Percentiles rank a stretch among this genome's conserved stretches.
Evolutionary conservation across 2,888 invertebrate species (phyloP).

Genomic region (Laspeyria flexula): DNA sequence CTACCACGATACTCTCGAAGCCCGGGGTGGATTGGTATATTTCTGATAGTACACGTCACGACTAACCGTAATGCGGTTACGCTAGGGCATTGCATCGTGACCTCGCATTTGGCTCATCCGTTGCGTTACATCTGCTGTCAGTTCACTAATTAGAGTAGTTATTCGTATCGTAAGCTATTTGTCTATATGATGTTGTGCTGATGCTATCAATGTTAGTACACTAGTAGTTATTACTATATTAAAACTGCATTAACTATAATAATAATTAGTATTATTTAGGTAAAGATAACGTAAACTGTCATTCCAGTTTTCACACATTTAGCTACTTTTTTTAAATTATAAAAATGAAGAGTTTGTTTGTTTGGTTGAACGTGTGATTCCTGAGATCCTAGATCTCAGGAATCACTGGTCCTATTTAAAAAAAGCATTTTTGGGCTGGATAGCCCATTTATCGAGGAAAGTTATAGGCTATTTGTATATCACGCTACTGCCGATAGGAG

Average conservation of each 20-base stretch:
- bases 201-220: background rate
- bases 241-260: background rate
- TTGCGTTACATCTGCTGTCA: slow-evolving; percentile 67
- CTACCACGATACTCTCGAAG: slow-evolving; percentile 59
- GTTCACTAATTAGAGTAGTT: slow-evolving; percentile 45
- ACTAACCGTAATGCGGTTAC: slow-evolving; percentile 49
- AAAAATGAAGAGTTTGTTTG: no score
- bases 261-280: no score
- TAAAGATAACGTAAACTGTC: no score
- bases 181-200: slow-evolving; percentile 1
- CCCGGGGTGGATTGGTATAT: slow-evolving; percentile 59
- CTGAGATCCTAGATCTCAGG: no score
- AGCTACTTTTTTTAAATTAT: no score
- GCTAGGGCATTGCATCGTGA: slow-evolving; percentile 49
- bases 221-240: background rate
- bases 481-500: no score
- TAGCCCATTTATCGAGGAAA: no score
- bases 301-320: no score
- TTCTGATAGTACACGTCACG: slow-evolving; percentile 66
- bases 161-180: slow-evolving; percentile 15
- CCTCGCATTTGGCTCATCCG: slow-evolving; percentile 58
- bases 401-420: no score
- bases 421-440: no score
- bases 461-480: no score
- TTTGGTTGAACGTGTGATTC: no score